phyloP scores from a whole-genome alignment of 2,888 invertebrate genomes.

The Mayetiola destructor region DNA sequence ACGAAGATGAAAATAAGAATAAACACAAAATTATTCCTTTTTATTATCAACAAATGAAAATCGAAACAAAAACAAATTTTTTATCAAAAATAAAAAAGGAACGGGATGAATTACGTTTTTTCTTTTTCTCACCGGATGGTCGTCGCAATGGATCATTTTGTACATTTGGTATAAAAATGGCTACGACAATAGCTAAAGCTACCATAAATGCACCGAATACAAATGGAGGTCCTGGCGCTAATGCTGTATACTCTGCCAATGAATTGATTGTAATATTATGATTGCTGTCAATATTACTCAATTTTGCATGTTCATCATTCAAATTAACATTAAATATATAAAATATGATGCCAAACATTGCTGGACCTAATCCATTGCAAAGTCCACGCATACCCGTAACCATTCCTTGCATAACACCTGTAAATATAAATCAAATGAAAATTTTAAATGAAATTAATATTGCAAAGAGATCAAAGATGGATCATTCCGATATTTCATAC shows the following conservation, averaged over 20 bases:
- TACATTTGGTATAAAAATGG: slow-evolving; percentile 69
- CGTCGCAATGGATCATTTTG: slow-evolving; percentile 32
- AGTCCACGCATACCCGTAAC: slow-evolving; percentile 97
- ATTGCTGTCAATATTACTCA: slow-evolving; percentile 17
- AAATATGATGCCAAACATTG: slow-evolving; percentile 96
- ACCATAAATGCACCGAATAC: slow-evolving; percentile 95
- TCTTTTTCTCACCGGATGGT: slow-evolving; percentile 41
- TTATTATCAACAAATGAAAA: background rate
- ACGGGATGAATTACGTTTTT: slow-evolving; percentile 37
- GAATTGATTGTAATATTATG: slow-evolving; percentile 34
- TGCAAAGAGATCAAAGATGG: background rate
- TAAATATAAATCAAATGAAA: background rate
- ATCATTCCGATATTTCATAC: slow-evolving; percentile 28
- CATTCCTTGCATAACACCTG: slow-evolving; percentile 85
- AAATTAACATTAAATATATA: slow-evolving; percentile 97
- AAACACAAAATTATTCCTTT: too few species aligned
- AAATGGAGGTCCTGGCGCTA: slow-evolving; percentile 96
- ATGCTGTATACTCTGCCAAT: slow-evolving; percentile 42
- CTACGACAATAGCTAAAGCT: slow-evolving; percentile 85
- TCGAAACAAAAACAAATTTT: slow-evolving; percentile 4
- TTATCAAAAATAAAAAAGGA: slow-evolving; percentile 7
- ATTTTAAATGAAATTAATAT: background rate
- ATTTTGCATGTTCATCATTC: slow-evolving; percentile 50
- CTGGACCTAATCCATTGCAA: slow-evolving; percentile 95
- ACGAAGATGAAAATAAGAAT: background rate